Base-by-base conservation (phyloP, 2,113 vertebrate species). In the Hypanus sabinus region DNA sequence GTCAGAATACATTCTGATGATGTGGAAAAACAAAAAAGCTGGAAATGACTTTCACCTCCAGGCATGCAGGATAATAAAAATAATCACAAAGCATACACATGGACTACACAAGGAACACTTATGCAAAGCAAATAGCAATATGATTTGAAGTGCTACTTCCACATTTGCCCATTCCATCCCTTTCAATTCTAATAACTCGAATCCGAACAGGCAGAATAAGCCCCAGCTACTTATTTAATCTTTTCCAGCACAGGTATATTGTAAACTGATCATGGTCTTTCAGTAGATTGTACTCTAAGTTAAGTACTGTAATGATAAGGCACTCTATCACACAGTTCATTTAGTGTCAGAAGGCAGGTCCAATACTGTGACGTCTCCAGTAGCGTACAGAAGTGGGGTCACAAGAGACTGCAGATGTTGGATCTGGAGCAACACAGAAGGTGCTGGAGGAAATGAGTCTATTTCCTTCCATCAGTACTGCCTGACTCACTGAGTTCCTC, bases 31-130 rank as follows among this genome's bases (percentile, higher is more conserved):
- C 60, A 90, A 90, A 33, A 68, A 68, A 90, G 60, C n/a, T 33
- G 85, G 60, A 90, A 90, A 90, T 90, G 85, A 90, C 85, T 68
- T 90, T 90, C 60, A 90, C 85, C 85, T 68, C 85, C 85, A 36
- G 85, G 85, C 30, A 90, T 90, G 30, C n/a, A 65, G 65, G 60
- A 90, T 90, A 16, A 90, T 90, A 90, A 90, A 90, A 62, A 65
- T 88, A 90, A 90, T 90, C 60, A n/a, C 85, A 90, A 90, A 90
- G 30, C 65, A 36, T 14, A 90, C 22, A 24, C 85, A 65, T 14
- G 20, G 60, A 18, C 30, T 18, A 5, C 16, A 88, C 30, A 65
- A 62, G 16, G 12, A 88, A n/a, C 57, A n/a, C 85, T 88, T 33
- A 88, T 65, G 14, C 57, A 88, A 87, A 88, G 30, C 60, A 90